Conservation (phyloP, 1,140 invertebrate genomes). For the Drosophila littoralis region DNA sequence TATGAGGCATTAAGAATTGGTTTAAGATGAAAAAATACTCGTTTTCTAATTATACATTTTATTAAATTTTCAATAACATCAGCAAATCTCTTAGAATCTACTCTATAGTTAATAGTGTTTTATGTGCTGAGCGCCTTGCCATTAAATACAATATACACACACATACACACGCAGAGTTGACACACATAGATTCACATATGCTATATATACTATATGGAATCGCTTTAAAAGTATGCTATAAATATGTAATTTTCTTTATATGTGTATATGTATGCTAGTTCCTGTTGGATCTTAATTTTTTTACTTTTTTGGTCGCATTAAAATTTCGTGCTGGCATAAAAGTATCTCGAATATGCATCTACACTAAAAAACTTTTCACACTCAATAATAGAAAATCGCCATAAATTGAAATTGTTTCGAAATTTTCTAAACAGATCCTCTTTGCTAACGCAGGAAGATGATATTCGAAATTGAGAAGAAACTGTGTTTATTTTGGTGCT, state of each 20-base stretch:
- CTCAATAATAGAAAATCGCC: no score
- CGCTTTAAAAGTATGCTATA: conserved; percentile 69
- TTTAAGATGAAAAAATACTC: not conserved
- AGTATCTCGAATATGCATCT: conserved; percentile 43
- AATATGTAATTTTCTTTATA: conserved; percentile 53
- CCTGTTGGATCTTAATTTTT: conserved; percentile 13
- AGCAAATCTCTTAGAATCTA: conserved; percentile 76
- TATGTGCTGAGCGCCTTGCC: conserved; percentile 46
- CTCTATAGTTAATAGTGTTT: conserved; percentile 76
- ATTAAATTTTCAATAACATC: conserved; percentile 80
- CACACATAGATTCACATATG: conserved; percentile 35
- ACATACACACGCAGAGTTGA: conserved; percentile 52
- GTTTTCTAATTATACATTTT: conserved; percentile 65
- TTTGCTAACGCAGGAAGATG: no score
- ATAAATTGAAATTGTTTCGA: no score
- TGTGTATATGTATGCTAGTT: not conserved
- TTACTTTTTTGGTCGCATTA: conserved; percentile 73
- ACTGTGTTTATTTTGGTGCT: no score
- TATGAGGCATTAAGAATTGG: no score
- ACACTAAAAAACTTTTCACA: no score
- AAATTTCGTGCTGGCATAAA: conserved; percentile 61
- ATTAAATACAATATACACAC: conserved; percentile 40
- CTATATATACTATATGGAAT: conserved; percentile 47
- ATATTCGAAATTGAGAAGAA: no score
- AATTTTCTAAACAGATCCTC: no score